Conservation (phyloP, 2,113 vertebrate species). For the Thryonomys swinderianus region DNA sequence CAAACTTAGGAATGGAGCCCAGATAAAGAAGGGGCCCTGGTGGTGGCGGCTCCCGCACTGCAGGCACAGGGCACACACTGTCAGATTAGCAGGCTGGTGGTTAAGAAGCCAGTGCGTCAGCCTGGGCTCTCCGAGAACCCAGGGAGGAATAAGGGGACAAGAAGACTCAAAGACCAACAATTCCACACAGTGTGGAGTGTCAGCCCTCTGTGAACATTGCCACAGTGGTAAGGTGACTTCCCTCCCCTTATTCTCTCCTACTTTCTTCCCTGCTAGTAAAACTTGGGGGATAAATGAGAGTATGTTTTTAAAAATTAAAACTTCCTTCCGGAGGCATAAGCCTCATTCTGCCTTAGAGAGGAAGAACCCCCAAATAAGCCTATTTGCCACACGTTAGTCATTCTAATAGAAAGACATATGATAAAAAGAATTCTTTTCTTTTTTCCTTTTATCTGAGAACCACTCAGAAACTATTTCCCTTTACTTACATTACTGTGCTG, state of each 20-base stretch:
- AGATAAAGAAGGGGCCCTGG: neutral
- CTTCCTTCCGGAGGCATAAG: neutral
- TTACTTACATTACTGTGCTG: neutral
- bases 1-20: neutral
- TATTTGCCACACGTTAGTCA: neutral
- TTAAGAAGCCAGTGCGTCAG: neutral
- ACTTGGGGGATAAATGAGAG: neutral
- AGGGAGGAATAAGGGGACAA: neutral
- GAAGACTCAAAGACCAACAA: neutral
- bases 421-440: neutral
- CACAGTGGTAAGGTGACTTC: neutral
- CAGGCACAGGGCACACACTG: neutral
- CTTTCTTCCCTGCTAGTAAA: neutral
- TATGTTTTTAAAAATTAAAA: neutral
- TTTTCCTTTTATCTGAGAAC: constrained; percentile 26
- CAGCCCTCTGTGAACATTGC: neutral
- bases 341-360: neutral
- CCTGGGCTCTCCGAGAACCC: neutral
- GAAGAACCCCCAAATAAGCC: constrained; percentile 17
- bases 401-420: neutral
- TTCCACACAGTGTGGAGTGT: neutral
- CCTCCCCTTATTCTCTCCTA: neutral
- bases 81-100: neutral
- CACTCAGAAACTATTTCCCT: neutral
- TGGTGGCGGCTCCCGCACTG: neutral